Conservation (phyloP, 2,888 invertebrate genomes). For the Pollenia griseotomentosa region DNA sequence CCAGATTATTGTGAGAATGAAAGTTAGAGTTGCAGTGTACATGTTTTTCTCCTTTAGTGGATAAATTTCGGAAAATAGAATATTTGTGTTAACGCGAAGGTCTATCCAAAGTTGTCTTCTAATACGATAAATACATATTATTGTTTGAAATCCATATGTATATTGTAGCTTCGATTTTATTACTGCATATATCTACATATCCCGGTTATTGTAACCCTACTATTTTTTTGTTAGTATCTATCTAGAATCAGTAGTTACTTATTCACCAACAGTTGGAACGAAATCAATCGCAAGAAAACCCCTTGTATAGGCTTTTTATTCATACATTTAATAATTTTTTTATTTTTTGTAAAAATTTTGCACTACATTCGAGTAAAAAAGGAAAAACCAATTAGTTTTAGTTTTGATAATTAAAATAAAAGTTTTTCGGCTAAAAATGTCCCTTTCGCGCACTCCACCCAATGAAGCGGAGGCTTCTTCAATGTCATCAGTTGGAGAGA, state of each 20-base stretch:
- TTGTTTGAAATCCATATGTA: neutral
- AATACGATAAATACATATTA: neutral
- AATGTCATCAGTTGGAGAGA: neutral
- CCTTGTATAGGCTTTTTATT: neutral
- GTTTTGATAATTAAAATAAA: too few relatives aligned
- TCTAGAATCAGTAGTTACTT: neutral
- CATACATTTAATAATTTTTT: neutral
- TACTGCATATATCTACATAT: neutral
- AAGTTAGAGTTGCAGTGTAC: neutral
- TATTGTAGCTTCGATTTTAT: neutral
- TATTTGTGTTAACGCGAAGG: neutral
- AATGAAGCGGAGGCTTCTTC: slow-evolving; percentile 2
- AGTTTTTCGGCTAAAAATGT: neutral
- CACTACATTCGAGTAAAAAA: neutral
- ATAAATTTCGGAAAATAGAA: neutral
- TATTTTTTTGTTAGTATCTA: neutral
- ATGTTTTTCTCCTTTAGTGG: neutral
- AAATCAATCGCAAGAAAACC: neutral
- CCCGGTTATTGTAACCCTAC: neutral
- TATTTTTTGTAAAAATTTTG: neutral
- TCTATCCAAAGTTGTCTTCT: neutral
- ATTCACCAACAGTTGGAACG: neutral
- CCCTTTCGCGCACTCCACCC: neutral
- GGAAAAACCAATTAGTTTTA: neutral
- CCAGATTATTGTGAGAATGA: too few relatives aligned